Evolutionary conservation across 2,797 vertebrate species (phyloP).

Genomic region (Pseudopleuronectes americanus): DNA sequence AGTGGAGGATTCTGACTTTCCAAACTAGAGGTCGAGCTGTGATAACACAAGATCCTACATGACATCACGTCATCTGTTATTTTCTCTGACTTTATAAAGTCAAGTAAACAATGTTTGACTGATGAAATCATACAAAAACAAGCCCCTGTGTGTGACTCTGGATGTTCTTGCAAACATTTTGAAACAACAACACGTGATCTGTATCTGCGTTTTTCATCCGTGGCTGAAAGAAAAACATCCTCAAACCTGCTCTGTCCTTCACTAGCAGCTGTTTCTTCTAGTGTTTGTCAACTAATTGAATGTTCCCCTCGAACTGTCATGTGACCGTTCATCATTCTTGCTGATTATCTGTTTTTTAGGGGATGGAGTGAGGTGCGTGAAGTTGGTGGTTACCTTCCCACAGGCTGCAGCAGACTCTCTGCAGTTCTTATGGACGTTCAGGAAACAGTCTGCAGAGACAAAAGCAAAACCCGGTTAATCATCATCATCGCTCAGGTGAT

Average conservation of each 20-base stretch:
- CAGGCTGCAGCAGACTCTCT: conserved; percentile 85
- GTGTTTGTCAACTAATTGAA: not conserved
- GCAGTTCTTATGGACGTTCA: conserved; percentile 88
- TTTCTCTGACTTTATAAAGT: not conserved
- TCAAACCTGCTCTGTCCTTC: not conserved
- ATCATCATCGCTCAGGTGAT: conserved; percentile 16
- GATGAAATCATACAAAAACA: not conserved
- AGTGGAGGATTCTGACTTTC: not conserved
- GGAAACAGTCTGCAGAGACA: conserved; percentile 85
- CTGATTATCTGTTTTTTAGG: not conserved
- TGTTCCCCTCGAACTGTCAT: not conserved
- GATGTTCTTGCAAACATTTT: too few relatives aligned
- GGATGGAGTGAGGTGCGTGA: conserved; percentile 1
- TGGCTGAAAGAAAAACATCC: not conserved
- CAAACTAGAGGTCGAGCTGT: not conserved
- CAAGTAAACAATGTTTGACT: not conserved
- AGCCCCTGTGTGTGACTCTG: too few relatives aligned
- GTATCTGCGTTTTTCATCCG: not conserved
- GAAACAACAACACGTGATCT: not conserved
- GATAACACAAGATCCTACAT: not conserved
- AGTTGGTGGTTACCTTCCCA: conserved; percentile 84
- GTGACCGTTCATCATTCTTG: not conserved
- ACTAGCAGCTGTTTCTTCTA: not conserved
- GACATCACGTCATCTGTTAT: not conserved
- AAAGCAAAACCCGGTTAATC: conserved; percentile 56